These are phyloP conservation scores for Antechinus stuartii DNA, from an alignment of 2,113 vertebrate species.

Conservation along the genomic window DNA sequence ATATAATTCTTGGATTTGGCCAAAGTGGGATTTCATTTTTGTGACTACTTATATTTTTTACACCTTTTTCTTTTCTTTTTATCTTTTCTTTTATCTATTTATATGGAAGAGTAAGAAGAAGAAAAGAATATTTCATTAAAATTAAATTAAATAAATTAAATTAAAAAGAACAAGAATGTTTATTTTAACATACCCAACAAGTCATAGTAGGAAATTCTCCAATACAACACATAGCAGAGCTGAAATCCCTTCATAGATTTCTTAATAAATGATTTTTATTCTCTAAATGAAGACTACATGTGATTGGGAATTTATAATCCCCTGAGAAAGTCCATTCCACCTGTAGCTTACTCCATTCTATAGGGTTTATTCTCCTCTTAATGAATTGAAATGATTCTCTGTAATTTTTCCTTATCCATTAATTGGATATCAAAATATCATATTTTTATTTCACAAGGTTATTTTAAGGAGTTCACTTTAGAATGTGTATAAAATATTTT, in stretches of 20 bases:
- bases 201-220: background rate
- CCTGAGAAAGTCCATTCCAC: background rate
- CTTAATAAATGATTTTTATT: background rate
- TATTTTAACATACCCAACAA: background rate
- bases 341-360: background rate
- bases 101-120: too few species aligned
- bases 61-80: background rate
- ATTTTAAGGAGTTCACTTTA: background rate
- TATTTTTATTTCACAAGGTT: background rate
- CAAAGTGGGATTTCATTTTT: too few species aligned
- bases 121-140: background rate
- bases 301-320: background rate
- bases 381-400: background rate
- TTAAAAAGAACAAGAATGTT: background rate
- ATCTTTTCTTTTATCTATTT: background rate
- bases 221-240: background rate
- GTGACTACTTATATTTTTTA: too few species aligned
- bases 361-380: background rate
- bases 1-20: too few species aligned
- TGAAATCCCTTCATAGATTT: background rate
- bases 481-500: background rate
- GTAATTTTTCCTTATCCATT: background rate
- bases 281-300: background rate
- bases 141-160: background rate
- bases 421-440: background rate